Base-by-base conservation (phyloP, 1,140 invertebrate genomes). In the Listronotus bonariensis region DNA sequence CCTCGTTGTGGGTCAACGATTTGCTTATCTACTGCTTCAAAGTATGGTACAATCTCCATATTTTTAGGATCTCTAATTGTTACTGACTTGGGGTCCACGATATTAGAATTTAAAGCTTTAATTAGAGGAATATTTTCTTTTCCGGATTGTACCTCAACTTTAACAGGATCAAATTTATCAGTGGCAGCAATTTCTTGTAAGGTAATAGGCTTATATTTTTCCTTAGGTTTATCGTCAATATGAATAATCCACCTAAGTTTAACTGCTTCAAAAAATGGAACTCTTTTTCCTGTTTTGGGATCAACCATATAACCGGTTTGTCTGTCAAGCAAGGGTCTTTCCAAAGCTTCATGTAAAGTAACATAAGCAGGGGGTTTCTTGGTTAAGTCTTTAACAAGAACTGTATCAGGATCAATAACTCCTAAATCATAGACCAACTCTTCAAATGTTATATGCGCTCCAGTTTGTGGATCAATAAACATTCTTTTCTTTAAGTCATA, bases 261-360 rank as follows among this genome's bases (percentile, higher is more conserved):
- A 38, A 95, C 84, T 65, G 92, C 93, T 75, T 95, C 90, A 79
- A 93, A 89, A 78, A 96, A 93, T 6, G 90, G 85, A 41, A 95
- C 85, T 52, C 87, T 84, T 75, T 89, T 88, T 8, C 92, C 92
- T 18, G 87, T 91, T 77, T 89, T 88, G 9, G 88, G 87, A 82
- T 96, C 90, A 5, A 93, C 86, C 85, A 95, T 89, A 70, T 91
- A 85, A 8, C 92, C 92, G 0, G 86, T 85, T 60, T 87, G 85
- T 74, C 86, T 84, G 78, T 95, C 89, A 52, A 96, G 84, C 15
- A 94, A 76, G 2, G 87, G 87, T 67, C 84, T 82, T 53, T 88
- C 83, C 17, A 96, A 82, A 6, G 92, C 92, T 75, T 89, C 86
- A 57, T 86, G 80, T n/a, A 95, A 78, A 3, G 88, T 80, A 48